phyloP scores from a whole-genome alignment of 2,113 vertebrate genomes.

The Peromyscus californicus region DNA sequence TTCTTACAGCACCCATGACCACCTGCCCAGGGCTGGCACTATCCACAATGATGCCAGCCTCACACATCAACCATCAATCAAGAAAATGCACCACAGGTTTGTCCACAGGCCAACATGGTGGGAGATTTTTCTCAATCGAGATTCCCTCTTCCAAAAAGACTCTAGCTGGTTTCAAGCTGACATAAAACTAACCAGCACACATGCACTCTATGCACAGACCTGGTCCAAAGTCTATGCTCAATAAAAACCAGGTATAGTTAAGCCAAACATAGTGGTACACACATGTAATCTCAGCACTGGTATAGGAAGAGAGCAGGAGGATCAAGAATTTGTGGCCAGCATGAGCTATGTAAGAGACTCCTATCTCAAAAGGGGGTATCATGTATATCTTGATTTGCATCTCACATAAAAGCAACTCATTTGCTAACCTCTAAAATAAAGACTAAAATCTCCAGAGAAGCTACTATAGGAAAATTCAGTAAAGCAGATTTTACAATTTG shows the following conservation, averaged over 20 bases:
- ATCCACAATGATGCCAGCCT: neutral
- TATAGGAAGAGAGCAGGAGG: neutral
- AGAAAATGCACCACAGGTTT: neutral
- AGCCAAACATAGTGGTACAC: neutral
- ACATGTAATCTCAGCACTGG: neutral
- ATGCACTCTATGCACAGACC: neutral
- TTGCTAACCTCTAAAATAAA: neutral
- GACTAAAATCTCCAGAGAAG: neutral
- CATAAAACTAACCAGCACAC: neutral
- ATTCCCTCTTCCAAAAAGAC: neutral
- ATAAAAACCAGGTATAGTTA: neutral
- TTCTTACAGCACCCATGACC: neutral
- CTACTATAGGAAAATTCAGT: neutral
- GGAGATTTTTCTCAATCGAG: neutral
- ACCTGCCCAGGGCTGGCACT: neutral
- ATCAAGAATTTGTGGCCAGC: neutral
- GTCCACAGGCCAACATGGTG: neutral
- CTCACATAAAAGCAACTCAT: neutral
- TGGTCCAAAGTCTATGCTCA: neutral
- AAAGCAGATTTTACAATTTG: neutral
- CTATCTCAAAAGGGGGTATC: neutral
- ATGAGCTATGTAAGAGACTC: neutral
- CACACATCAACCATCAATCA: neutral
- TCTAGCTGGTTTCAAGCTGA: neutral
- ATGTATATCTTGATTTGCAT: neutral